A percentile compares a stretch with the other conserved stretches of the same genome.
These are phyloP conservation scores for Pachypeltis micranthus DNA, from an alignment of 1,140 invertebrate species.

Conservation along the genomic window DNA sequence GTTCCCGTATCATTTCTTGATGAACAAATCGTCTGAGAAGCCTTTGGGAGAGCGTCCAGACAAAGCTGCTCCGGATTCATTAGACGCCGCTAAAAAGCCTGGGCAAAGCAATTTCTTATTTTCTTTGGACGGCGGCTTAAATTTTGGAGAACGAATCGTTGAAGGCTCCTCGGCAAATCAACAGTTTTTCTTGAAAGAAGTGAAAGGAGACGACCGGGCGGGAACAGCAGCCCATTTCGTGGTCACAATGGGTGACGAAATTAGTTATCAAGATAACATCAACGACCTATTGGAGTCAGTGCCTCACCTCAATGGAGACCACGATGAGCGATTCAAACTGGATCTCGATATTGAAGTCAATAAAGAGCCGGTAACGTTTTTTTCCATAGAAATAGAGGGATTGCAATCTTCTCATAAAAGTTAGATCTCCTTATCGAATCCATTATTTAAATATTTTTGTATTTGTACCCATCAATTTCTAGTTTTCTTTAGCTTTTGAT, in stretches of 20 bases:
- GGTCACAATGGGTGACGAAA: background rate
- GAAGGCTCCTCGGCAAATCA: background rate
- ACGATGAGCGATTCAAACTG: background rate
- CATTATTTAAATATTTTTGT: no score
- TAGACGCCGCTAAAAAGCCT: background rate
- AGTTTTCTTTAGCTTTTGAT: no score
- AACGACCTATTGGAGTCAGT: background rate
- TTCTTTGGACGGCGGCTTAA: background rate
- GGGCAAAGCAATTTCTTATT: background rate
- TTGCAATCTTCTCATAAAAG: no score
- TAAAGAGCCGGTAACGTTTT: background rate
- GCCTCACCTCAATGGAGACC: background rate
- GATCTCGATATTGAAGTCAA: background rate
- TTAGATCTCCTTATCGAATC: no score
- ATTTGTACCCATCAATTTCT: no score
- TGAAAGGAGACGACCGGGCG: background rate
- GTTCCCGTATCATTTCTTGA: no score
- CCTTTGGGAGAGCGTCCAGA: no score
- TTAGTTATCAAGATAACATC: background rate
- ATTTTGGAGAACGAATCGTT: background rate
- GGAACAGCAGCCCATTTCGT: background rate
- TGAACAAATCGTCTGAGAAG: background rate
- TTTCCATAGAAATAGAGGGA: no score
- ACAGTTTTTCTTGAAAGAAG: background rate
- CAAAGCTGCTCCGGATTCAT: background rate